Evolutionary conservation across 2,113 vertebrate genomes (phyloP).

Genomic region (Lichenostomus cassidix): DNA sequence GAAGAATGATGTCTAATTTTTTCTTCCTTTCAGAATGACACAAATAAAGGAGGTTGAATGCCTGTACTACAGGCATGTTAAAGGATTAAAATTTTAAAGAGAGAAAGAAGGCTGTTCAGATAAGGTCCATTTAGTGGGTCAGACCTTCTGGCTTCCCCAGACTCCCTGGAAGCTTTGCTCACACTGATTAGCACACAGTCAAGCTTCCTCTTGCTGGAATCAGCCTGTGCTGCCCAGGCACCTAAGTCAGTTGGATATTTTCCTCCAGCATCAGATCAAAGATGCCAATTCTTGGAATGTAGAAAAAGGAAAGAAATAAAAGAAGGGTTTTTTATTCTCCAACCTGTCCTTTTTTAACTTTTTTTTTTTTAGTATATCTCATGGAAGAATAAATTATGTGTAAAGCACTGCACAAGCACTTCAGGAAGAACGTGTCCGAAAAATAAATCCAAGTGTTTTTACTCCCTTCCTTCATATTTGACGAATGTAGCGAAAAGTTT

Average conservation of each 20-base stretch:
- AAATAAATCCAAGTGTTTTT: neutral
- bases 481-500: neutral
- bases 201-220: neutral
- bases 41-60: neutral
- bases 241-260: neutral
- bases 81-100: neutral
- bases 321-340: neutral
- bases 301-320: neutral
- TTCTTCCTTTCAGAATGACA: neutral
- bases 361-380: neutral
- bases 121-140: neutral
- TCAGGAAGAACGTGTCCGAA: neutral
- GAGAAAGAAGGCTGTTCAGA: neutral
- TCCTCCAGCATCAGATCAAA: neutral
- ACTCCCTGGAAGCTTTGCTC: neutral
- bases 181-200: neutral
- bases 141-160: neutral
- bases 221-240: neutral
- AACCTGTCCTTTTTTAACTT: fast-evolving
- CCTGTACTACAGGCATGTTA: neutral
- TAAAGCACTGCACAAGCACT: neutral
- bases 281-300: neutral
- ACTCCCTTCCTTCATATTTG: neutral
- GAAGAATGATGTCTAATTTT: neutral
- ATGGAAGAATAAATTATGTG: neutral